Evolutionary conservation across 2,888 invertebrate genomes (phyloP).

Genomic region (Pediacus dermestoides): DNA sequence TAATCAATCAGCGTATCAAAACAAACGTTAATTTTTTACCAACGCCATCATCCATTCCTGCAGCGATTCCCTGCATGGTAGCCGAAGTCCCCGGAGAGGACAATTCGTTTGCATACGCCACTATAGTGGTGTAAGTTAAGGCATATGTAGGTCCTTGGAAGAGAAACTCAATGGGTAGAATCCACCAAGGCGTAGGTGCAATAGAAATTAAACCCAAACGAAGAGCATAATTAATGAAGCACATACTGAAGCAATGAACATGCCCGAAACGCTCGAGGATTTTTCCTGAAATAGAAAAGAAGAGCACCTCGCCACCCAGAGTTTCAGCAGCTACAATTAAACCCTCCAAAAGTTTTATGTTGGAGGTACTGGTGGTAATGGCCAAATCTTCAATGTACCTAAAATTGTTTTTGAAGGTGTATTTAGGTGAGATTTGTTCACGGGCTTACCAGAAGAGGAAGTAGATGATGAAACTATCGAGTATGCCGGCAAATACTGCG

Average conservation of each 20-base stretch:
- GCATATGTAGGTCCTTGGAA: conserved; percentile 88
- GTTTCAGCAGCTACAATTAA: conserved; percentile 76
- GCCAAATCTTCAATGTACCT: conserved; percentile 80
- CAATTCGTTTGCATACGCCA: conserved; percentile 58
- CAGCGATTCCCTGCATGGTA: conserved; percentile 80
- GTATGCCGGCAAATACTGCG: conserved; percentile 70
- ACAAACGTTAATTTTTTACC: too few species aligned
- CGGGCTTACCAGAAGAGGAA: conserved; percentile 52
- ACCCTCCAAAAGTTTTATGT: conserved; percentile 77
- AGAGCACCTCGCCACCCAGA: conserved; percentile 72
- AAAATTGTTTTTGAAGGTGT: conserved; percentile 13
- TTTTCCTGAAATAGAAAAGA: conserved; percentile 70
- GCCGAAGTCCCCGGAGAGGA: conserved; percentile 67
- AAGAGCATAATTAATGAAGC: conserved; percentile 72
- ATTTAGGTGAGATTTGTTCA: conserved; percentile 47
- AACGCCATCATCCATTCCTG: conserved; percentile 84
- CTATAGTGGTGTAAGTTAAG: conserved; percentile 77
- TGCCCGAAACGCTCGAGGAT: conserved; percentile 78
- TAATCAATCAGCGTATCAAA: too few species aligned
- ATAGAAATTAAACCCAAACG: conserved; percentile 73
- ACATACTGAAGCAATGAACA: conserved; percentile 71
- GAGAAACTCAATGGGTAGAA: conserved; percentile 73
- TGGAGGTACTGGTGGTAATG: conserved; percentile 55
- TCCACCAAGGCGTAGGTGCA: conserved; percentile 77
- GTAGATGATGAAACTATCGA: conserved; percentile 78